These are phyloP conservation scores for Ditylenchus weischeri DNA, from an alignment of 2,888 invertebrate genomes.

Conservation along the genomic window DNA sequence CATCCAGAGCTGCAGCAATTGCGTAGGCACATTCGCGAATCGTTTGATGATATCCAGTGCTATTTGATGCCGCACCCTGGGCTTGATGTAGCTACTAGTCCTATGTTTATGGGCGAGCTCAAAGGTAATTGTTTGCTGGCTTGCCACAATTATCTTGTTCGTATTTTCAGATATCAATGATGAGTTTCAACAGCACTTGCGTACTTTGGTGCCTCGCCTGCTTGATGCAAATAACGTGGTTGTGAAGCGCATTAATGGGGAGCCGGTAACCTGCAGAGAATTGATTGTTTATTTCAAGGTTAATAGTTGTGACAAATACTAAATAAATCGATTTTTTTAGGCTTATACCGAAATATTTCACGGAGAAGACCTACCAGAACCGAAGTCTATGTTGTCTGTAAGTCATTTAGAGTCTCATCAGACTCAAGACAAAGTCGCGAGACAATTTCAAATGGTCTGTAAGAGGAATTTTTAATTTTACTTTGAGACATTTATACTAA, in stretches of 20 bases:
- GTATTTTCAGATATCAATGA: slow-evolving; percentile 77
- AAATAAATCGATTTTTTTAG: slow-evolving; percentile 58
- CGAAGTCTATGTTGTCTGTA: slow-evolving; percentile 96
- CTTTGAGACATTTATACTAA: no score
- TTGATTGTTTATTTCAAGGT: slow-evolving; percentile 90
- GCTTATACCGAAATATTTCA: slow-evolving; percentile 95
- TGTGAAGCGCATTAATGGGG: slow-evolving; percentile 91
- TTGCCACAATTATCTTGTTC: background rate
- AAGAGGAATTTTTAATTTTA: no score
- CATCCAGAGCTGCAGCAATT: slow-evolving; percentile 88
- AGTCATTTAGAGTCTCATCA: no score
- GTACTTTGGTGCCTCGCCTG: slow-evolving; percentile 81
- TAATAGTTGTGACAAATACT: background rate
- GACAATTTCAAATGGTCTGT: no score
- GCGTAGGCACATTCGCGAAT: slow-evolving; percentile 81
- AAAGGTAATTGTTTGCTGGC: slow-evolving; percentile 59
- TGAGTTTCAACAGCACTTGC: slow-evolving; percentile 84
- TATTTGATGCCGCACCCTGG: slow-evolving; percentile 99
- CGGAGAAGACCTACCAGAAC: slow-evolving; percentile 95
- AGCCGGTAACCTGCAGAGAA: slow-evolving; percentile 84
- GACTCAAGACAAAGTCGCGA: no score
- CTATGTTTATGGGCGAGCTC: slow-evolving; percentile 88
- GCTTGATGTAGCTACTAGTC: slow-evolving; percentile 90
- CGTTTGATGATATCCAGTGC: slow-evolving; percentile 91
- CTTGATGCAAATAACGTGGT: slow-evolving; percentile 85